Evolutionary conservation across 2,888 invertebrate genomes (phyloP).

Genomic region (Eupithecia abbreviata): DNA sequence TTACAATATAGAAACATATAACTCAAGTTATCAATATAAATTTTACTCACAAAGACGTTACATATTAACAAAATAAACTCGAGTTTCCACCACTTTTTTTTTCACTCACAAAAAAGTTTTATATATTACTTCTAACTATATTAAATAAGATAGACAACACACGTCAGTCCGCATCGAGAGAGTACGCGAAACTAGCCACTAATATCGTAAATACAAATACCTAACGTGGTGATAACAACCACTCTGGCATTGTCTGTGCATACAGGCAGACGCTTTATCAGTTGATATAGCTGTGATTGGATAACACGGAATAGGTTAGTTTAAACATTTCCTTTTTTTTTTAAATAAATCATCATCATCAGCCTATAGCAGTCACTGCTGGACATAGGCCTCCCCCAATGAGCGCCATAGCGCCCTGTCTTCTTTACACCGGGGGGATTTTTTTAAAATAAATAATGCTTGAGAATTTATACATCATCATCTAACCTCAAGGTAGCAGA

Average conservation of each 20-base stretch:
- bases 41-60: not conserved
- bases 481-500: no score
- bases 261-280: constrained; percentile 8
- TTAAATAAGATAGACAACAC: not conserved
- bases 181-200: not conserved
- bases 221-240: constrained; percentile 6
- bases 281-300: constrained; percentile 4
- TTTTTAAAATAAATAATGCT: no score
- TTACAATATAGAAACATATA: not conserved
- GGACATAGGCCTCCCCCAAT: no score
- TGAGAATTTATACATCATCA: no score
- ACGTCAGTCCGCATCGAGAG: not conserved
- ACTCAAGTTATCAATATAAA: not conserved
- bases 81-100: not conserved
- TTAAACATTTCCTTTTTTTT: not conserved
- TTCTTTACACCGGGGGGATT: no score
- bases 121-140: not conserved
- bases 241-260: not conserved
- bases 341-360: no score
- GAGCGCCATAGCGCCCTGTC: no score
- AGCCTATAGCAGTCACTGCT: no score
- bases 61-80: constrained; percentile 1
- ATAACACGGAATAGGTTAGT: not conserved
- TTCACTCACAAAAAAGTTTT: not conserved
- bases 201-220: constrained; percentile 9